A percentile compares a stretch with the other conserved stretches of the same genome.
Evolutionary conservation across 1,140 invertebrate species (phyloP).

Genomic region (Piezodorus guildinii): DNA sequence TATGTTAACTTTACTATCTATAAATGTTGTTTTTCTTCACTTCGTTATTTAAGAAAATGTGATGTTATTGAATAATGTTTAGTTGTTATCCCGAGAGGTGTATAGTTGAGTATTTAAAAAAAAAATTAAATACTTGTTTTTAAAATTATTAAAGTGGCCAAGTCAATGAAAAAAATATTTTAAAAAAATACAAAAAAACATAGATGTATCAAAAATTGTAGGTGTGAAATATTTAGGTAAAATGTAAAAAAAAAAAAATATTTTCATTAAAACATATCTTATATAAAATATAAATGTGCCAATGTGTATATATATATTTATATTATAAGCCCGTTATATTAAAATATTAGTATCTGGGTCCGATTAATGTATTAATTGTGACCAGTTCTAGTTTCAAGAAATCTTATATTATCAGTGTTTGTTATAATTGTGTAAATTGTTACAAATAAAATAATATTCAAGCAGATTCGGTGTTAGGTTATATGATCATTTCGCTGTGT

Average conservation of each 20-base stretch:
- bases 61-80: conserved; percentile 18
- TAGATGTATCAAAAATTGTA: conserved; percentile 20
- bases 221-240: conserved; percentile 22
- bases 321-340: conserved; percentile 19
- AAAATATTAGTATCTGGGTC: conserved; percentile 16
- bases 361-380: conserved; percentile 9
- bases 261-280: conserved; percentile 26
- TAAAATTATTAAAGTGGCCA: conserved; percentile 18
- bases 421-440: conserved; percentile 14
- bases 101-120: not conserved
- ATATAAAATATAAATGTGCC: conserved; percentile 24
- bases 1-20: conserved; percentile 8
- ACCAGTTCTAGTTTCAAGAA: conserved; percentile 22
- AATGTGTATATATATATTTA: conserved; percentile 24
- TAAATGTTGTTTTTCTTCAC: conserved; percentile 3
- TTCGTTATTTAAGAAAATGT: conserved; percentile 19
- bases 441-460: conserved; percentile 7
- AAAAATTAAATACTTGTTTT: not conserved
- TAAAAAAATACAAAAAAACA: conserved; percentile 11
- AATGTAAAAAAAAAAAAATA: conserved; percentile 25
- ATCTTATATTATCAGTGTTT: conserved; percentile 16
- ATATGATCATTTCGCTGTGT: conserved; percentile 8
- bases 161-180: conserved; percentile 16
- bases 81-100: conserved; percentile 7
- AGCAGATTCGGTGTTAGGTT: conserved; percentile 13